Conservation (phyloP, 2,797 vertebrate genomes). For the Leontocebus nigricollis region DNA sequence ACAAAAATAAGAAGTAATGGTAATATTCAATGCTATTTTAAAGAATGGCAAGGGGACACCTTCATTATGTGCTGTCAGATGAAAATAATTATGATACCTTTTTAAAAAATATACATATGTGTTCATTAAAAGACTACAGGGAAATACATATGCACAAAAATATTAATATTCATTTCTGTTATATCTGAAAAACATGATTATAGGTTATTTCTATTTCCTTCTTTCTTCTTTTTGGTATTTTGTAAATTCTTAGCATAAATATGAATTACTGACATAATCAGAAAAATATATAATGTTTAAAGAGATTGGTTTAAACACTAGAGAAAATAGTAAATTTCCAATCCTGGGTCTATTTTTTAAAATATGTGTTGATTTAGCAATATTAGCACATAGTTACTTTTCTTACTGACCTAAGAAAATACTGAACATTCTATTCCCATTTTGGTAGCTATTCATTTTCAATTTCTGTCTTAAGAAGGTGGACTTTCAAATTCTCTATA, state of each 20-base stretch:
- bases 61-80: neutral
- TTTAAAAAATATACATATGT: neutral
- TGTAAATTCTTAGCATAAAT: slow-evolving; percentile 21
- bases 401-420: neutral
- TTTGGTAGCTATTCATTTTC: neutral
- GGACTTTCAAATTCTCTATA: slow-evolving; percentile 8
- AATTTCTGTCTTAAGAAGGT: neutral
- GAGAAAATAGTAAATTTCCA: slow-evolving; percentile 12
- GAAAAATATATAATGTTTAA: neutral
- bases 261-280: slow-evolving; percentile 11
- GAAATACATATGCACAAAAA: neutral
- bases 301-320: neutral
- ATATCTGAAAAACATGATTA: neutral
- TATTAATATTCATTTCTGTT: neutral
- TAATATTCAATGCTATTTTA: neutral
- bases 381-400: neutral
- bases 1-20: neutral
- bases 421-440: neutral
- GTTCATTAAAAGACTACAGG: slow-evolving; percentile 15
- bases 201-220: slow-evolving; percentile 11
- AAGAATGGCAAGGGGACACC: neutral
- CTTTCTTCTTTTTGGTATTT: neutral
- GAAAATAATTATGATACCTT: neutral
- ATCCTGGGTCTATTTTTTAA: neutral
- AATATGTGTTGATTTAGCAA: neutral